These are phyloP conservation scores for Aythya baeri DNA, from an alignment of 2,113 vertebrate genomes.

Conservation along the genomic window DNA sequence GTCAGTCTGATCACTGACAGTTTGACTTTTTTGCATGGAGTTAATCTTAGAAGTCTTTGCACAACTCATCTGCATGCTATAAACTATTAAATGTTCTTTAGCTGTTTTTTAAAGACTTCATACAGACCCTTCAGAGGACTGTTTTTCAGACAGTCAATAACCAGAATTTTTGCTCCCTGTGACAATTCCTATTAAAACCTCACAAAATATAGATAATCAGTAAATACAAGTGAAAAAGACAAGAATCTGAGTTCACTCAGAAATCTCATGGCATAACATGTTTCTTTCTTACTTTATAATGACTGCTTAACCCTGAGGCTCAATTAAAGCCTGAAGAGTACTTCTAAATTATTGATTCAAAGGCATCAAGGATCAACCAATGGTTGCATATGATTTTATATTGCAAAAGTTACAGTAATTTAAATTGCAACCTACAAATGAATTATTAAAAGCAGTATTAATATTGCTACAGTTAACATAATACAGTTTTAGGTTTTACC, in stretches of 20 bases:
- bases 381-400: background rate
- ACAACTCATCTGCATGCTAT: background rate
- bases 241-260: background rate
- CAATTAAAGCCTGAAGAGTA: constrained; percentile 1
- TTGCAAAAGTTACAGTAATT: background rate
- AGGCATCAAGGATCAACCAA: background rate
- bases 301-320: background rate
- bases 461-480: background rate
- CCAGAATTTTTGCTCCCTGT: background rate
- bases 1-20: background rate
- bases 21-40: background rate
- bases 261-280: background rate
- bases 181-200: background rate
- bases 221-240: background rate
- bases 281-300: background rate
- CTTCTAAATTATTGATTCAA: constrained; percentile 10
- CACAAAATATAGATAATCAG: background rate
- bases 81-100: background rate
- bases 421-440: background rate
- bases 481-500: background rate
- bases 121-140: background rate
- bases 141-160: background rate
- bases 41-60: background rate
- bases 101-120: background rate
- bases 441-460: background rate